A percentile compares a stretch with the other conserved stretches of the same genome.
These are phyloP conservation scores for Leptinotarsa rubiginosa DNA, from an alignment of 2,888 invertebrate genomes.

Conservation along the genomic window DNA sequence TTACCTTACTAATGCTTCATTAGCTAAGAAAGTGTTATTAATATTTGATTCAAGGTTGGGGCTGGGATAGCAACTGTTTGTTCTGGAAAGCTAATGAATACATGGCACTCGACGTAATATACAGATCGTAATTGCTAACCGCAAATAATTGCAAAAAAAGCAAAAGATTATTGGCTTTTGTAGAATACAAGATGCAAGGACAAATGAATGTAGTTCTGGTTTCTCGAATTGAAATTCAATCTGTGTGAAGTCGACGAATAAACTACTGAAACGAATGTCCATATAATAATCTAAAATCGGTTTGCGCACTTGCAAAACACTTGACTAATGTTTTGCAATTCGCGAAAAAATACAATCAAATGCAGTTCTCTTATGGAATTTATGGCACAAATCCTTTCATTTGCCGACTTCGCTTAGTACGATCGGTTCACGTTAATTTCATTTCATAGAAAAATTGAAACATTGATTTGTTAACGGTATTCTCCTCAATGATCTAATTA, in stretches of 20 bases:
- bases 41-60: conserved; percentile 1
- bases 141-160: background rate
- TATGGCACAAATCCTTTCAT: conserved; percentile 30
- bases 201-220: conserved; percentile 38
- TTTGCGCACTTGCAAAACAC: conserved; percentile 33
- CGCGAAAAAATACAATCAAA: conserved; percentile 32
- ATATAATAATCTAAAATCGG: conserved; percentile 35
- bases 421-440: background rate
- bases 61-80: background rate
- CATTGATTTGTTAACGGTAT: too few relatives aligned
- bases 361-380: conserved; percentile 28
- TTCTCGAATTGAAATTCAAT: conserved; percentile 33
- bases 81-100: background rate
- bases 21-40: background rate
- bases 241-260: conserved; percentile 27
- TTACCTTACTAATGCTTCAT: background rate
- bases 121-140: background rate
- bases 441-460: too few relatives aligned
- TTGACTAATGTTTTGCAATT: conserved; percentile 30
- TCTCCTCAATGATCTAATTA: too few relatives aligned
- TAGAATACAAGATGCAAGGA: conserved; percentile 29
- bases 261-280: conserved; percentile 29
- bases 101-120: background rate
- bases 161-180: conserved; percentile 9
- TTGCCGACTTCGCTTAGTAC: conserved; percentile 20